Evolutionary conservation across 2,797 vertebrate species (phyloP), one percentile per base, ranked within the genome.

Genomic region (Rhodeus uyekii): DNA sequence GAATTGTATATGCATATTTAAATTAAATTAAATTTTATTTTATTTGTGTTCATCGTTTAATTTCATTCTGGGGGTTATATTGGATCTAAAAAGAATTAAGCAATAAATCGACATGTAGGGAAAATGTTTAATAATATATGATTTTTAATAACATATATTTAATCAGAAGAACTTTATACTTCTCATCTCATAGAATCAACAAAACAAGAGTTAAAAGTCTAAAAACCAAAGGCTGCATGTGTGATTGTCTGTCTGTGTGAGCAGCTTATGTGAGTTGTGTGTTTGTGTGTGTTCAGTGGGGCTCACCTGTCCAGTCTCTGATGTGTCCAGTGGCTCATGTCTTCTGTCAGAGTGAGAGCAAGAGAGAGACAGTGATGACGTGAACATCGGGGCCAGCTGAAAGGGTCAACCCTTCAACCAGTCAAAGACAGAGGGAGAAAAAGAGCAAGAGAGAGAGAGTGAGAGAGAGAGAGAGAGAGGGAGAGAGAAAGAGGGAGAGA

Each of bases 261-360:
- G 34, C 36, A n/a, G 58, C 16, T 61, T 84, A 32, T 72, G 42
- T 71, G 53, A 19, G 32, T 39, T 73, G 78, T 71, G 85, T 80
- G 82, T 84, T n/a, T 78, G 24, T 81, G 72, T 84, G 67, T 6
- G 24, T 55, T 18, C 9, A 38, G 67, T 77, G 82, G 74, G 85
- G 92, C 92, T 94, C 94, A 96, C 95, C 96, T 95, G 94, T 93
- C 93, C 92, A 92, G 93, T 95, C 94, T 94, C 94, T 92, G 90
- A 91, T 87, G 93, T 92, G 90, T 93, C 94, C 93, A 92, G 94
- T 71, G 92, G 90, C 89, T 85, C 91, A 85, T 92, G 91, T 95
- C 93, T 94, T 90, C 95, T 96, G 95, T 96, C 96, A 96, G 93
- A 92, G 91, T 68, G 93, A 87, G 91, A 75, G 94, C 93, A 93